A percentile compares a stretch with the other conserved stretches of the same genome.
These are phyloP conservation scores for Drosophila atroscutellata DNA, from an alignment of 2,888 invertebrate species.

Conservation along the genomic window DNA sequence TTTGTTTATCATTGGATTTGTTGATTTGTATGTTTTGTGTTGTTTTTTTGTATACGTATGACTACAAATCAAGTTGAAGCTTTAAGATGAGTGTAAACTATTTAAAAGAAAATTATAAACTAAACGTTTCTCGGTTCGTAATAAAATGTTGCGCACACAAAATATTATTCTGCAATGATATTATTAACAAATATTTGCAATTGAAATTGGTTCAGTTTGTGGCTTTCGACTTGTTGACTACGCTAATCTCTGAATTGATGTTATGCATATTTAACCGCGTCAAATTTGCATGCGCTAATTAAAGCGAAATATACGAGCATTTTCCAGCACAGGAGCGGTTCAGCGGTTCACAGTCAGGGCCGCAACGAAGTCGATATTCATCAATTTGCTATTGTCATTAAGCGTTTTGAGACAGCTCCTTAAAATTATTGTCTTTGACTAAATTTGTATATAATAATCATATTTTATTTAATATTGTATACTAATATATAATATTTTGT, in stretches of 20 bases:
- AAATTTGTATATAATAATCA: background rate
- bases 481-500: slow-evolving; percentile 43
- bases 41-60: slow-evolving; percentile 45
- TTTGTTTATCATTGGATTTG: slow-evolving; percentile 64
- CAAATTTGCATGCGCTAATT: slow-evolving; percentile 42
- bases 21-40: slow-evolving; percentile 49
- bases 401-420: background rate
- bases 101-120: slow-evolving; percentile 28
- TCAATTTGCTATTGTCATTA: background rate
- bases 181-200: slow-evolving; percentile 14
- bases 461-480: background rate
- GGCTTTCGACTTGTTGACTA: slow-evolving; percentile 62
- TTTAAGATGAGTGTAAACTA: slow-evolving; percentile 33
- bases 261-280: slow-evolving; percentile 44
- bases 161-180: slow-evolving; percentile 29
- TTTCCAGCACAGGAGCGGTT: slow-evolving; percentile 9
- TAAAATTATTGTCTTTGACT: background rate
- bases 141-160: slow-evolving; percentile 49
- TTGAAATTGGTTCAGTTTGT: slow-evolving; percentile 32
- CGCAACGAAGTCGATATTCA: background rate
- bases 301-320: slow-evolving; percentile 35
- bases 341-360: background rate
- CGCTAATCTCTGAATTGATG: slow-evolving; percentile 51
- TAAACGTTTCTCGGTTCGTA: slow-evolving; percentile 29
- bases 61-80: slow-evolving; percentile 67